Percentiles rank a stretch among this genome's conserved stretches.
phyloP scores from a whole-genome alignment of 2,888 invertebrate genomes.

The Lepidonotus clava region DNA sequence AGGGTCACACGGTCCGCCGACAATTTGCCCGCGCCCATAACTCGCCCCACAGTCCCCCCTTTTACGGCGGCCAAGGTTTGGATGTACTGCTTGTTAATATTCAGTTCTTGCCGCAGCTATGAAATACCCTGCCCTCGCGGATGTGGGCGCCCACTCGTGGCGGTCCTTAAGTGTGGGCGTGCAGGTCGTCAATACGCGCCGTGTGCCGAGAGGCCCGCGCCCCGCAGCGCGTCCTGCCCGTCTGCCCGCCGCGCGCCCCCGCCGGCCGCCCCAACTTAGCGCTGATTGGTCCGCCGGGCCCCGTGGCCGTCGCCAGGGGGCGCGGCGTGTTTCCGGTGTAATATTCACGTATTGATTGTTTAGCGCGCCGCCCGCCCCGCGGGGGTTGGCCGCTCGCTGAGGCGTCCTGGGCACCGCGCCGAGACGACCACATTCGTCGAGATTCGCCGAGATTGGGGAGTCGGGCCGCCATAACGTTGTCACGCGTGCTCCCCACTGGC shows the following conservation, averaged over 20 bases:
- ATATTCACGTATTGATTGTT: slow-evolving; percentile 31
- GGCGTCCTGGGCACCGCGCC: neutral
- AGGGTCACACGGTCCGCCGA: too few relatives aligned
- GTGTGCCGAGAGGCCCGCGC: too few relatives aligned
- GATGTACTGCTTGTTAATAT: neutral
- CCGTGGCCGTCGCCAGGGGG: neutral
- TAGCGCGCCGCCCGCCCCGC: neutral
- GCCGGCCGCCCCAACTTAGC: neutral
- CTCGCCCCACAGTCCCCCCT: too few relatives aligned
- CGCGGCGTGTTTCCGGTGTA: neutral
- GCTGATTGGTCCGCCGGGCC: slow-evolving; percentile 2
- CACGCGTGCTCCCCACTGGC: neutral
- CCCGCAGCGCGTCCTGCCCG: neutral
- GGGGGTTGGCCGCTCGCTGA: neutral
- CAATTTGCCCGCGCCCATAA: too few relatives aligned
- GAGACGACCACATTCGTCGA: neutral
- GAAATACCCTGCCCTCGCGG: neutral
- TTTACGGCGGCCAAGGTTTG: too few relatives aligned
- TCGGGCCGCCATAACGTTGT: neutral
- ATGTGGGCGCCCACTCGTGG: neutral
- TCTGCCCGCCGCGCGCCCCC: neutral
- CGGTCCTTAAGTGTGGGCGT: too few relatives aligned
- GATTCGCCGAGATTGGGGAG: slow-evolving; percentile 7
- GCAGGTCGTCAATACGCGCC: too few relatives aligned
- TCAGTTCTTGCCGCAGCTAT: neutral